These are phyloP conservation scores for Enteromius fasciolatus DNA, from an alignment of 2,797 vertebrate species.

Conservation along the genomic window DNA sequence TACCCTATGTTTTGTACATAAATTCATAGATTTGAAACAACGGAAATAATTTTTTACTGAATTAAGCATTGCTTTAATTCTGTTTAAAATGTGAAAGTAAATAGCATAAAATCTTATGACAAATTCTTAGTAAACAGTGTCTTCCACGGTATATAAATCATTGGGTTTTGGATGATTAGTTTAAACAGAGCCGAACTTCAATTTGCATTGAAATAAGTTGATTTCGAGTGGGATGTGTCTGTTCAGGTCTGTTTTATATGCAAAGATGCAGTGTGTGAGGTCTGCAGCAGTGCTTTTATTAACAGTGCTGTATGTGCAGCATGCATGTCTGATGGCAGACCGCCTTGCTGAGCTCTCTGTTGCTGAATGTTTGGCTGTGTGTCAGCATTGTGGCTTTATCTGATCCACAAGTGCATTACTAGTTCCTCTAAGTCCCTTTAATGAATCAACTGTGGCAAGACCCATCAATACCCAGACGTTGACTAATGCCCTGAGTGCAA, in stretches of 20 bases:
- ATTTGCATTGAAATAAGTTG: slow-evolving; percentile 23
- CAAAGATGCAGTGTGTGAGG: neutral
- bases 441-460: slow-evolving; percentile 76
- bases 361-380: slow-evolving; percentile 53
- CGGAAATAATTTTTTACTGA: neutral
- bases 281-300: slow-evolving; percentile 14
- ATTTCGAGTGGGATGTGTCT: slow-evolving; percentile 1
- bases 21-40: no score
- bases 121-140: neutral
- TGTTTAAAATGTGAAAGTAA: neutral
- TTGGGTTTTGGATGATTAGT: slow-evolving; percentile 8
- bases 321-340: slow-evolving; percentile 36
- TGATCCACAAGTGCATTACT: slow-evolving; percentile 70
- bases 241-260: neutral
- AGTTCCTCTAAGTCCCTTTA: slow-evolving; percentile 69
- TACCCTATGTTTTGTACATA: no score
- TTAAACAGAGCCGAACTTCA: slow-evolving; percentile 12
- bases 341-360: slow-evolving; percentile 24
- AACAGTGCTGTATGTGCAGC: slow-evolving; percentile 25
- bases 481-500: slow-evolving; percentile 72
- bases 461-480: slow-evolving; percentile 73
- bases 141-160: neutral
- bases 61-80: neutral
- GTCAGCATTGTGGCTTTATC: slow-evolving; percentile 64
- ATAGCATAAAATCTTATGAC: neutral